phyloP scores from a whole-genome alignment of 2,888 invertebrate species.

The Drosophila pegasa region DNA sequence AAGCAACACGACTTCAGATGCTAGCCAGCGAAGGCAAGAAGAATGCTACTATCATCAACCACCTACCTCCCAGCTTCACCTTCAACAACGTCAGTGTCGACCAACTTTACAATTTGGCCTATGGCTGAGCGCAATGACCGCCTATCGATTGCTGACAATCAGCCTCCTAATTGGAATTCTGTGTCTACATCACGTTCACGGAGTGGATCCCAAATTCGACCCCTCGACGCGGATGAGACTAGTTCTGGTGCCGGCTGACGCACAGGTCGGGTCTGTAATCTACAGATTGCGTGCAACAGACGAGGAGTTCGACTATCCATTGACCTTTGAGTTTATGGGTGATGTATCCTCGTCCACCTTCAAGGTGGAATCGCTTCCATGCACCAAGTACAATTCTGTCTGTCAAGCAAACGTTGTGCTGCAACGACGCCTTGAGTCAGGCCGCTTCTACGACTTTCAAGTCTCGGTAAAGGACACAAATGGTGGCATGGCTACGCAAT shows the following conservation, averaged over 20 bases:
- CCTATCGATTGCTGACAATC: conserved; percentile 83
- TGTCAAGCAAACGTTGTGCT: conserved; percentile 95
- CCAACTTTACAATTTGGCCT: conserved; percentile 55
- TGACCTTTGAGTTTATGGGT: conserved; percentile 92
- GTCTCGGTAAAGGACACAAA: conserved; percentile 90
- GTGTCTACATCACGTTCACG: conserved; percentile 78
- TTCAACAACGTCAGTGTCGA: conserved; percentile 48
- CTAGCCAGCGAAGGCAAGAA: conserved; percentile 54
- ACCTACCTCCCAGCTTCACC: conserved; percentile 65
- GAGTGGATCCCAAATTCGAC: conserved; percentile 93
- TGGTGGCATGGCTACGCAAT: conserved; percentile 90
- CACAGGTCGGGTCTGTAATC: conserved; percentile 92
- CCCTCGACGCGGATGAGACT: conserved; percentile 93
- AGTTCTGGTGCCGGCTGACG: conserved; percentile 93
- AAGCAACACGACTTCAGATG: conserved; percentile 45
- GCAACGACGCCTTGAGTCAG: conserved; percentile 90
- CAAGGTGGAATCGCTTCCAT: conserved; percentile 92
- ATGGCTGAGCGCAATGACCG: conserved; percentile 77
- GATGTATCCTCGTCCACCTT: conserved; percentile 91
- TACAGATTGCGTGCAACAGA: conserved; percentile 95
- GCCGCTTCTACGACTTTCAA: conserved; percentile 93
- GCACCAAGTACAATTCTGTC: conserved; percentile 93
- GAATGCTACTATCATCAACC: conserved; percentile 76
- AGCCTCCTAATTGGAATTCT: conserved; percentile 83
- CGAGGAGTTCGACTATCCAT: conserved; percentile 94